phyloP scores from a whole-genome alignment of 2,888 invertebrate species.

The Clepsis dumicolana region DNA sequence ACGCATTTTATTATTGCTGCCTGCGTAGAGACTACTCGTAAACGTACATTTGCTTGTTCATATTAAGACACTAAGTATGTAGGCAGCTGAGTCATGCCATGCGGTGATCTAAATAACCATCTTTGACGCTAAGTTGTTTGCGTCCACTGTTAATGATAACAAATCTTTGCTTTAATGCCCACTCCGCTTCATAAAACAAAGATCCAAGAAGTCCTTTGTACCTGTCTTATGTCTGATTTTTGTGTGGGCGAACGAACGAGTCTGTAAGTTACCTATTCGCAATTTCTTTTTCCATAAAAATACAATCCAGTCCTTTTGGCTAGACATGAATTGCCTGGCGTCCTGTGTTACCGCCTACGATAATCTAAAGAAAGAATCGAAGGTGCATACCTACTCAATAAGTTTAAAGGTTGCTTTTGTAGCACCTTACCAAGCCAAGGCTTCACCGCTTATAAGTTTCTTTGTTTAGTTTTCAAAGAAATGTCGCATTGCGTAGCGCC shows the following conservation, averaged over 20 bases:
- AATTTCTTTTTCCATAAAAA: slow-evolving; percentile 20
- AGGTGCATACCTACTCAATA: slow-evolving; percentile 7
- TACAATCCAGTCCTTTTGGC: not conserved
- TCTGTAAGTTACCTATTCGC: slow-evolving; percentile 5
- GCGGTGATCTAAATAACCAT: slow-evolving; percentile 1
- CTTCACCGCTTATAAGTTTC: slow-evolving; percentile 34
- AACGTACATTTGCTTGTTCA: slow-evolving; percentile 14
- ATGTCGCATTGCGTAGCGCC: slow-evolving; percentile 62
- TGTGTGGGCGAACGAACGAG: slow-evolving; percentile 12
- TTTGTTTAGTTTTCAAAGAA: slow-evolving; percentile 47
- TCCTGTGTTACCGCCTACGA: not conserved
- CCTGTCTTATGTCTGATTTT: slow-evolving; percentile 3
- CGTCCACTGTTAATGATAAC: not conserved
- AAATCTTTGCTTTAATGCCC: not conserved
- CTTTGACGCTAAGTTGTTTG: not conserved
- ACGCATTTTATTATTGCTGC: slow-evolving; percentile 57
- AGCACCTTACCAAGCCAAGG: slow-evolving; percentile 40
- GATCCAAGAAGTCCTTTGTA: not conserved
- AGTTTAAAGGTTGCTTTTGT: slow-evolving; percentile 29
- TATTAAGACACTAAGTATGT: not conserved
- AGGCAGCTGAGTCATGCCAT: not conserved
- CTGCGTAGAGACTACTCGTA: slow-evolving; percentile 10
- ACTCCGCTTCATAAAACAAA: not conserved
- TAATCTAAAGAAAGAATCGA: slow-evolving; percentile 6
- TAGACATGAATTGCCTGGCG: not conserved